phyloP scores from a whole-genome alignment of 2,113 vertebrate genomes.

The Hepsetus odoe region DNA sequence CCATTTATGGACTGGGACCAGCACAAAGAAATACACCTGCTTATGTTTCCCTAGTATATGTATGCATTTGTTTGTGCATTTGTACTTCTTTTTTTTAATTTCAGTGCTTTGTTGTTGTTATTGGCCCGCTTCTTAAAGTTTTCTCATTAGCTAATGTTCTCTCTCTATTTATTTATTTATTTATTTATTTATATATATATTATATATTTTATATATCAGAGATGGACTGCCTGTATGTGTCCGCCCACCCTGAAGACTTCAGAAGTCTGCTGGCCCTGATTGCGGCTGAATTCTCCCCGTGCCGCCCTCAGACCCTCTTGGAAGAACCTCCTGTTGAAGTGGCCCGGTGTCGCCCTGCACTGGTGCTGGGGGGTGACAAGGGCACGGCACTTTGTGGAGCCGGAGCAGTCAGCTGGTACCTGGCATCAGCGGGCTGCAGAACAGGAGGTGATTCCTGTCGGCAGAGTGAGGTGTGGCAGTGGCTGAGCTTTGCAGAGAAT shows the following conservation, averaged over 20 bases:
- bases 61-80: no score
- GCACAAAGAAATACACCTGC: no score
- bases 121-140: neutral
- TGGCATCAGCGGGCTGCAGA: conserved; percentile 74
- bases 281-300: conserved; percentile 73
- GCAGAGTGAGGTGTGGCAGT: conserved; percentile 83
- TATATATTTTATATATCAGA: conserved; percentile 44
- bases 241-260: conserved; percentile 83
- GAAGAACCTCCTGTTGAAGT: conserved; percentile 66
- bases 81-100: neutral
- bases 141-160: neutral
- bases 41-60: no score
- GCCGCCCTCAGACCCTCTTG: conserved; percentile 56
- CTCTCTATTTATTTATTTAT: neutral
- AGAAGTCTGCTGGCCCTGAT: conserved; percentile 81
- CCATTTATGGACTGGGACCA: no score
- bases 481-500: conserved; percentile 85
- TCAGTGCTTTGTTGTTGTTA: no score
- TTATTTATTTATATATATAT: neutral
- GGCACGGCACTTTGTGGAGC: conserved; percentile 77
- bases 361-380: conserved; percentile 67
- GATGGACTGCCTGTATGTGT: conserved; percentile 85
- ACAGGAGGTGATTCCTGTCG: conserved; percentile 69
- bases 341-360: conserved; percentile 69
- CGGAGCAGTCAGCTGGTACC: conserved; percentile 81